Conservation (phyloP, 2,888 invertebrate genomes). For the Tigriopus californicus region DNA sequence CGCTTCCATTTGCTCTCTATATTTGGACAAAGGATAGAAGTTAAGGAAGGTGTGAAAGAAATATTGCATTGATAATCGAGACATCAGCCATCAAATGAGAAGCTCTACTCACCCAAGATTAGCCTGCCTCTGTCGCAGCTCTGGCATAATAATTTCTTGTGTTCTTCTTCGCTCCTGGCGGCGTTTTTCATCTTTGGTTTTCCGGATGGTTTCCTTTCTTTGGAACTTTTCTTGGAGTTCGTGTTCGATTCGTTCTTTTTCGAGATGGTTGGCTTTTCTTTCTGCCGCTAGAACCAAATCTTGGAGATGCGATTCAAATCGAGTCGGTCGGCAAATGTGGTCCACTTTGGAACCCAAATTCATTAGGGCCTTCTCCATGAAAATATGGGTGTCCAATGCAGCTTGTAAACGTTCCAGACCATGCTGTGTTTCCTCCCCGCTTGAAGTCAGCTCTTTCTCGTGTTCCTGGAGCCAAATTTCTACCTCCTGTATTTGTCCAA, state of each 20-base stretch:
- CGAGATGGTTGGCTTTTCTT: slow-evolving; percentile 49
- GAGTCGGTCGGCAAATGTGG: neutral
- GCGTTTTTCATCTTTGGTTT: slow-evolving; percentile 42
- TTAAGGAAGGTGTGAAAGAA: no score
- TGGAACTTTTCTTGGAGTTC: slow-evolving; percentile 66
- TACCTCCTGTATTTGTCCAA: neutral
- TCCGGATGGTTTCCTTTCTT: slow-evolving; percentile 40
- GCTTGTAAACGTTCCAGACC: neutral
- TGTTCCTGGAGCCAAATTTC: slow-evolving; percentile 31
- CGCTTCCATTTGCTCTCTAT: no score
- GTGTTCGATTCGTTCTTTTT: slow-evolving; percentile 59
- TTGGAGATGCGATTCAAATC: slow-evolving; percentile 62
- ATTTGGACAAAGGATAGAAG: no score
- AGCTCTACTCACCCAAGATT: no score
- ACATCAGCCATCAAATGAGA: no score
- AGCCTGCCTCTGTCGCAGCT: neutral
- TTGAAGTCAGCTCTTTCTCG: slow-evolving; percentile 10
- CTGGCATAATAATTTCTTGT: slow-evolving; percentile 31
- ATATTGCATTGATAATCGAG: no score
- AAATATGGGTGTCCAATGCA: neutral
- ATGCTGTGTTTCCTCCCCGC: neutral
- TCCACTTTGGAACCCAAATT: neutral
- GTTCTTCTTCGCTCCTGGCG: slow-evolving; percentile 46
- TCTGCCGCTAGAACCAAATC: slow-evolving; percentile 53
- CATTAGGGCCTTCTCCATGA: slow-evolving; percentile 1